Conservation (phyloP, 2,113 vertebrate species). For the Stegastes partitus region DNA sequence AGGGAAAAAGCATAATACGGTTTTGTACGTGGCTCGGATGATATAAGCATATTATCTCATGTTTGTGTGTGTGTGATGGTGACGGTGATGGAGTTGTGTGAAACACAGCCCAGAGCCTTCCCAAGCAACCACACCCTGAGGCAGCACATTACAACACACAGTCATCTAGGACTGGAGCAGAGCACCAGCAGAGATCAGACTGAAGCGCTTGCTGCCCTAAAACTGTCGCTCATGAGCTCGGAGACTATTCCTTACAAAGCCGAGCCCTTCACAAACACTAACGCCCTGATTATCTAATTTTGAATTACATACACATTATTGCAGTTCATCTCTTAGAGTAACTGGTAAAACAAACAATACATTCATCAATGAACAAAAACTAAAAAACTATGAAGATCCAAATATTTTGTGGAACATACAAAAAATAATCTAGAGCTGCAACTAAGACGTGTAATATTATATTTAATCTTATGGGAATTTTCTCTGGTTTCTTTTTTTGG, state of each 20-base stretch:
- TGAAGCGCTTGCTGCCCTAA: slow-evolving; percentile 23
- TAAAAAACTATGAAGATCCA: too few relatives aligned
- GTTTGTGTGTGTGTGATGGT: slow-evolving; percentile 23
- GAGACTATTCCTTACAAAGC: slow-evolving; percentile 2
- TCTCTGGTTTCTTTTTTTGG: too few relatives aligned
- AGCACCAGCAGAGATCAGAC: slow-evolving; percentile 41
- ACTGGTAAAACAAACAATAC: too few relatives aligned
- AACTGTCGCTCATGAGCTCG: slow-evolving; percentile 54
- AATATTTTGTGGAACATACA: too few relatives aligned
- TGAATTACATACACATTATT: too few relatives aligned
- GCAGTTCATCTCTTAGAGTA: too few relatives aligned
- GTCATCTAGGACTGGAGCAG: slow-evolving; percentile 47
- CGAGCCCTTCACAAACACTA: background rate
- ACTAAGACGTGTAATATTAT: too few relatives aligned
- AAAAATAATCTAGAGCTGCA: too few relatives aligned
- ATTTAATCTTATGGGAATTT: too few relatives aligned
- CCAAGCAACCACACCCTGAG: slow-evolving; percentile 68
- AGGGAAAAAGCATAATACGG: background rate
- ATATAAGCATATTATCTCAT: slow-evolving; percentile 35
- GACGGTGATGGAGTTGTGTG: slow-evolving; percentile 46
- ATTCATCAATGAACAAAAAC: too few relatives aligned
- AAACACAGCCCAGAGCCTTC: slow-evolving; percentile 45
- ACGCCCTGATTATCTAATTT: too few relatives aligned
- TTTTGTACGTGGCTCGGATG: slow-evolving; percentile 8
- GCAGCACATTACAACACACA: slow-evolving; percentile 64